Base-by-base conservation (phyloP, 2,113 vertebrate species). In the Sander lucioperca region DNA sequence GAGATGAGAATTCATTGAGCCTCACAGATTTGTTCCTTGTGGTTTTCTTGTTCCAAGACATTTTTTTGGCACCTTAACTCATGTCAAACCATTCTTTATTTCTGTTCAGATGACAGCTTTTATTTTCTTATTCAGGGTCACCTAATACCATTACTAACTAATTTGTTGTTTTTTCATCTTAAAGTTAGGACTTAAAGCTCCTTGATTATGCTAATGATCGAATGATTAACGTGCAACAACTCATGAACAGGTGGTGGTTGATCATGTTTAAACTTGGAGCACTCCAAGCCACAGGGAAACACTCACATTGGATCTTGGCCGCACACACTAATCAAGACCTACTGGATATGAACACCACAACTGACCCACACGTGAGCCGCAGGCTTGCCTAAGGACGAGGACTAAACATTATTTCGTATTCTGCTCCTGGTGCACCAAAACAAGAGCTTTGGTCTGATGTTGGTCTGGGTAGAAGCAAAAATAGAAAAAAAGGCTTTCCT, bases 1-100 rank as follows among this genome's bases (percentile, higher is more conserved):
- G 33, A 21, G 30, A 62, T 58, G 36, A 77, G 33, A 77, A 74
- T 77, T 71, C 23, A 45, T n/a, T n/a, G n/a, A n/a, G n/a, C n/a
- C n/a, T n/a, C n/a, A n/a, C n/a, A n/a, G n/a, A n/a, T n/a, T n/a
- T n/a, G n/a, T n/a, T n/a, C n/a, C n/a, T n/a, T n/a, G n/a, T n/a
- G n/a, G n/a, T n/a, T n/a, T n/a, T n/a, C n/a, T n/a, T n/a, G n/a
- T n/a, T n/a, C n/a, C n/a, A n/a, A n/a, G n/a, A n/a, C n/a, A n/a
- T n/a, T n/a, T n/a, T n/a, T n/a, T n/a, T n/a, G n/a, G n/a, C n/a
- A n/a, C n/a, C n/a, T 14, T 58, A 58, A 63, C 45, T 70, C 30
- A 76, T 39, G 14, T 54, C 33, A 48, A 57, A 45, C 15, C 14
- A 16, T 65, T 77, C 13, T 54, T 72, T 25, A 71, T 47, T 19